phyloP scores from a whole-genome alignment of 1,140 invertebrate species.

The Metaphire vulgaris region DNA sequence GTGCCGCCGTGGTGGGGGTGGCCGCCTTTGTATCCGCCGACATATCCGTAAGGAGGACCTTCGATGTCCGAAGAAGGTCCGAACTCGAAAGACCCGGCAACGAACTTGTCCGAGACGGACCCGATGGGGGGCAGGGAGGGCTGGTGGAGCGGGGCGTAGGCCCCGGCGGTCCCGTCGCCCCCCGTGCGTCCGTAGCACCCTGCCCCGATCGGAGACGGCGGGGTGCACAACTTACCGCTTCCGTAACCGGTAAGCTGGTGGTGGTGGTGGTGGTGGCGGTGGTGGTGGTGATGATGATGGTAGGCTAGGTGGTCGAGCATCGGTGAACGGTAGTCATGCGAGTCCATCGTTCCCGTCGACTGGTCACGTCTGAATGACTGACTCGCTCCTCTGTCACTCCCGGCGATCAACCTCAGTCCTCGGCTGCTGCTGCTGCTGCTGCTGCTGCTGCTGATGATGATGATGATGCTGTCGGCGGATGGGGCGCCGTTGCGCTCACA shows the following conservation, averaged over 20 bases:
- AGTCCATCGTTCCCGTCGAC: not conserved
- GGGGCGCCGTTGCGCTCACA: no score
- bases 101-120: conserved; percentile 83
- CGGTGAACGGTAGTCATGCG: not conserved
- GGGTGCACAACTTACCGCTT: not conserved
- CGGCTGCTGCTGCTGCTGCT: not conserved
- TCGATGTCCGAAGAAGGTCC: not conserved
- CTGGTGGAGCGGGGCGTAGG: not conserved
- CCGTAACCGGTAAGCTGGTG: not conserved
- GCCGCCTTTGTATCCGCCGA: not conserved
- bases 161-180: not conserved
- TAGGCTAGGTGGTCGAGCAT: not conserved
- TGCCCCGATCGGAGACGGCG: not conserved
- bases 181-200: not conserved
- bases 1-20: not conserved
- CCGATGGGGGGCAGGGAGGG: conserved; percentile 83
- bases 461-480: not conserved
- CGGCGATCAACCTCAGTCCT: not conserved
- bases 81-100: not conserved
- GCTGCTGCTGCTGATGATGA: not conserved
- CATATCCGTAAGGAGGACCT: not conserved
- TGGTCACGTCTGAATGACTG: not conserved
- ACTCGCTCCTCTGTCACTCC: not conserved
- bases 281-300: conserved; percentile 8
- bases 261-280: conserved; percentile 7